Conservation (phyloP, 2,113 vertebrate genomes). For the Peromyscus leucopus region DNA sequence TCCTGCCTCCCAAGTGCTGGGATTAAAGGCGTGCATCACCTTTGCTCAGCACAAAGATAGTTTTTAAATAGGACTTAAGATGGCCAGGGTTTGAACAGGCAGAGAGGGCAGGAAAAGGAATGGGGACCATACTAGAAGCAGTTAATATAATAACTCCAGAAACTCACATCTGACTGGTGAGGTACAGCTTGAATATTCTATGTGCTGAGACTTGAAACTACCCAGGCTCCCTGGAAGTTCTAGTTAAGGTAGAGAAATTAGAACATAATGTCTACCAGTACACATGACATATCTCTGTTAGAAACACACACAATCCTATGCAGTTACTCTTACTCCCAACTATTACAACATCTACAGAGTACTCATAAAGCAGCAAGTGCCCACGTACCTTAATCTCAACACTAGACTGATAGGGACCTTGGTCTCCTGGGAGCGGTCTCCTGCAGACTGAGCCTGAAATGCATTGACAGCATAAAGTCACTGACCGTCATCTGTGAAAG, state of each 20-base stretch:
- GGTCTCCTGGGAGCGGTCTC: slow-evolving; percentile 84
- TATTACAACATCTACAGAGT: background rate
- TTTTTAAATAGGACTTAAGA: background rate
- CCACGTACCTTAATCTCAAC: slow-evolving; percentile 94
- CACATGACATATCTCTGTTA: background rate
- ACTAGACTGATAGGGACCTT: slow-evolving; percentile 96
- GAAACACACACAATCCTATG: no score
- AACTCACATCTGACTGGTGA: background rate
- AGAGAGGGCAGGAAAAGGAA: background rate
- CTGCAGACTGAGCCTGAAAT: slow-evolving; percentile 86
- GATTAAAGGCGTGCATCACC: background rate
- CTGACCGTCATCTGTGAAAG: background rate
- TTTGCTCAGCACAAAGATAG: background rate
- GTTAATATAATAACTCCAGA: background rate
- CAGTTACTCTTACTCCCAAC: background rate
- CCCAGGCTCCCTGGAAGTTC: background rate
- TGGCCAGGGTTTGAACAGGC: background rate
- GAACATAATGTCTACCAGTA: background rate
- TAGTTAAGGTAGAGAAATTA: background rate
- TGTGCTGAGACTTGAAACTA: background rate
- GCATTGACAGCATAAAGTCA: slow-evolving; percentile 53
- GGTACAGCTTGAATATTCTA: background rate
- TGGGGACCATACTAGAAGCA: background rate
- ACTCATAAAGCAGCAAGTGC: background rate
- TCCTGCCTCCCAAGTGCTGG: background rate